These are phyloP conservation scores for Lycia hirtaria DNA, from an alignment of 2,888 invertebrate species.

Conservation along the genomic window DNA sequence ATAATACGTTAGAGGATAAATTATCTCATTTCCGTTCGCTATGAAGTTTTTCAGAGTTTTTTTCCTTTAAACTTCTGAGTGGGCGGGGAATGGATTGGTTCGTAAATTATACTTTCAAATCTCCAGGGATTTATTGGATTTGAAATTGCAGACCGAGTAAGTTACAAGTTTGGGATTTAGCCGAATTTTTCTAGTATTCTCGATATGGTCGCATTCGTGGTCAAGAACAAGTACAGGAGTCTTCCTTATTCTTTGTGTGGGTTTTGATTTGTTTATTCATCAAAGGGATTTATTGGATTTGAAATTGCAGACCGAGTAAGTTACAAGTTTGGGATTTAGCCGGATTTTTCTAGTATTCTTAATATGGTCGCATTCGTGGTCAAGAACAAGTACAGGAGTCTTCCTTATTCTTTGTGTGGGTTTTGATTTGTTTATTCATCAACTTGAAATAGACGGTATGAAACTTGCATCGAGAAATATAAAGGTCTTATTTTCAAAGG, in stretches of 20 bases:
- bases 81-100: constrained; percentile 38
- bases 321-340: constrained; percentile 38
- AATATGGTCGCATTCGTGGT: constrained; percentile 1
- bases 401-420: not conserved
- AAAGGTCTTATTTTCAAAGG: no score
- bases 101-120: constrained; percentile 45
- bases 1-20: constrained; percentile 14
- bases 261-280: not conserved
- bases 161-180: constrained; percentile 38
- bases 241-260: not conserved
- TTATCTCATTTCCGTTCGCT: constrained; percentile 29
- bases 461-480: constrained; percentile 39
- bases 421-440: not conserved
- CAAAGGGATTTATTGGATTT: constrained; percentile 39
- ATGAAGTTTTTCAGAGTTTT: no score
- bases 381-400: not conserved
- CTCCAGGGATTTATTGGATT: constrained; percentile 41
- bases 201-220: constrained; percentile 1
- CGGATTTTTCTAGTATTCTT: constrained; percentile 28
- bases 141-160: constrained; percentile 40
- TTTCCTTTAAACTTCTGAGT: constrained; percentile 37
- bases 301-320: constrained; percentile 40
- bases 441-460: constrained; percentile 39
- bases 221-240: not conserved
- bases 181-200: constrained; percentile 30